Percentiles rank a stretch among this genome's conserved stretches.
phyloP scores from a whole-genome alignment of 2,113 vertebrate genomes.

The Chiloscyllium plagiosum region DNA sequence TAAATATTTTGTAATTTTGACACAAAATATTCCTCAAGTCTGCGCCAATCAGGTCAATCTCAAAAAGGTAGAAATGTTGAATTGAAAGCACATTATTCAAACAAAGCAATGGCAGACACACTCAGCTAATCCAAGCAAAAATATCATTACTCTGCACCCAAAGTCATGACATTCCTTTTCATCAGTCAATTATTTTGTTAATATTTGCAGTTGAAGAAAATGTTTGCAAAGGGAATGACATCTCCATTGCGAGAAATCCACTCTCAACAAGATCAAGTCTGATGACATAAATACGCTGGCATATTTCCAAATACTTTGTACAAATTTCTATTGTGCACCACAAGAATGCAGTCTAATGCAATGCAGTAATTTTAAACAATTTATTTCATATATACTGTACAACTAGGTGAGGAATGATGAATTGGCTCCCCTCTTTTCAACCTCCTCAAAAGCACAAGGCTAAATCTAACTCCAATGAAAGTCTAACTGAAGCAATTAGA shows the following conservation, averaged over 20 bases:
- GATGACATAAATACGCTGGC: not conserved
- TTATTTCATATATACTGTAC: not conserved
- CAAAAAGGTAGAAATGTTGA: not conserved
- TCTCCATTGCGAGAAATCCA: not conserved
- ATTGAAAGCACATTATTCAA: not conserved
- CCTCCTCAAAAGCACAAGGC: no score
- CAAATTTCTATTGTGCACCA: not conserved
- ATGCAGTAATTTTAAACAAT: not conserved
- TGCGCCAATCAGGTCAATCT: not conserved
- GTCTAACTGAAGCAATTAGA: no score
- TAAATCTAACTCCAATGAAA: no score
- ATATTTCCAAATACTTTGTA: not conserved
- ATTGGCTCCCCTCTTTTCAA: no score
- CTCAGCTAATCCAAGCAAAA: not conserved
- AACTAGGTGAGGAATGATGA: no score
- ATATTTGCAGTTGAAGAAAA: not conserved
- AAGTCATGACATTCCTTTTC: not conserved
- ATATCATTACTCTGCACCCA: not conserved
- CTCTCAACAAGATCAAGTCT: not conserved
- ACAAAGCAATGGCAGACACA: not conserved
- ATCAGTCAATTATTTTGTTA: not conserved
- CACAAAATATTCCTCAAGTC: not conserved
- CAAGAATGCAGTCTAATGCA: not conserved
- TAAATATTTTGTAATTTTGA: not conserved
- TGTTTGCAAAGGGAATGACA: not conserved